Base-by-base conservation (phyloP, 1,140 invertebrate species). In the Gonatopus flavifemur region DNA sequence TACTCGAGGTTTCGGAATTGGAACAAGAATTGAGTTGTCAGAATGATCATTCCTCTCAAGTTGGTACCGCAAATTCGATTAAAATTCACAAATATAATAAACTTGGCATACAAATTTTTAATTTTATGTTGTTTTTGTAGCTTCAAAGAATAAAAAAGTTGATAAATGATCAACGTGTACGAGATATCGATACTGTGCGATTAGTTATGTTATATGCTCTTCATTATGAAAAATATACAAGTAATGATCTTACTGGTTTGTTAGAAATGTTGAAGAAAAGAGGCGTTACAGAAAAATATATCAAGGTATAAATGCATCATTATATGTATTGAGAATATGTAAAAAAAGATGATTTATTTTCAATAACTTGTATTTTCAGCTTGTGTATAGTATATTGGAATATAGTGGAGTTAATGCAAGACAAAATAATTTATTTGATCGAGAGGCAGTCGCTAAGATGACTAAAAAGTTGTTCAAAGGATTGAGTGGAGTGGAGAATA, bases 21-120 rank as follows among this genome's bases (percentile, higher is more conserved):
- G 96, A 99, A 77, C 97, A 99, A 80, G 94, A 98, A 79, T 82
- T 99, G 4, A 88, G 91, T 25, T 96, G 92, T 69, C 92, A 95
- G 72, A 89, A 86, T 49, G 95, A 98, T 68, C 95, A 98, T 78
- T 88, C 89, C 1, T 82, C 86, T 36, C 93, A 95, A 63, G 73
- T 96, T 55, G 15, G 20, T 19, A 32, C 21, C 18, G 10, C 15
- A 2, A 37, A 44, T 32, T 36, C 24, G n/a, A n/a, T 20, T 22
- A 10, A n/a, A 45, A 16, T 25, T 33, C 24, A 49, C 25, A 40
- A 16, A 20, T 35, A n/a, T 42, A n/a, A 32, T 22, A 40, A 10
- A 19, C 30, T 42, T 48, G 5, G 32, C 3, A 33, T 46, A 19
- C 36, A 55, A 39, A 5, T 28, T 32, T 38, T 41, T 49, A 67